Evolutionary conservation across 2,113 vertebrate genomes (phyloP).

Genomic region (Sander vitreus): DNA sequence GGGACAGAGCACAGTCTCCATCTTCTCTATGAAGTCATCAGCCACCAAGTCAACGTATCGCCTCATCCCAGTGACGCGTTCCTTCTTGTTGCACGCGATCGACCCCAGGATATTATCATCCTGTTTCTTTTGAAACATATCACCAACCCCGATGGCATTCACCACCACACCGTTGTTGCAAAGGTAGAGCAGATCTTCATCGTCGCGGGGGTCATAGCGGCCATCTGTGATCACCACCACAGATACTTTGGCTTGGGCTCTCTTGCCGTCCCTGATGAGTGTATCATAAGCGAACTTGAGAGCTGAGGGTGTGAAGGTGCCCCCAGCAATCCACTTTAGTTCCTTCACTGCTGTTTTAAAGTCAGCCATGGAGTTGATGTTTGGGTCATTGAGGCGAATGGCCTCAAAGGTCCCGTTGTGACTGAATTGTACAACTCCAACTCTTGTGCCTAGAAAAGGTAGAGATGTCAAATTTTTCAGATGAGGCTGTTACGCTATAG

Average conservation of each 20-base stretch:
- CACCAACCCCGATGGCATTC: conserved; percentile 94
- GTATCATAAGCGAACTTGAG: conserved; percentile 95
- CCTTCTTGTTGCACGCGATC: conserved; percentile 87
- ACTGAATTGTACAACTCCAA: conserved; percentile 98
- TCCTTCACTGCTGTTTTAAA: conserved; percentile 95
- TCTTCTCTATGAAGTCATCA: conserved; percentile 92
- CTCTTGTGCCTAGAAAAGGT: conserved; percentile 88
- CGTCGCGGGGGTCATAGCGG: conserved; percentile 92
- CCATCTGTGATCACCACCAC: conserved; percentile 97
- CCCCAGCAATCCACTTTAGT: conserved; percentile 97
- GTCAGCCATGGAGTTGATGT: conserved; percentile 90
- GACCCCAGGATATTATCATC: conserved; percentile 90
- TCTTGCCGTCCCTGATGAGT: conserved; percentile 91
- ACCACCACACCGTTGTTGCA: conserved; percentile 86
- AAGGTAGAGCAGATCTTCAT: conserved; percentile 89
- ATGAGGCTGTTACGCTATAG: neutral
- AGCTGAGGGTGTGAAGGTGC: conserved; percentile 97
- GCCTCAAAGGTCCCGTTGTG: conserved; percentile 96
- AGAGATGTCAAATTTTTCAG: neutral
- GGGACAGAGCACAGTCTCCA: conserved; percentile 92
- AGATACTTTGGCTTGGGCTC: conserved; percentile 89
- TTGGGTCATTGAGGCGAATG: conserved; percentile 91
- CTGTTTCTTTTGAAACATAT: conserved; percentile 90
- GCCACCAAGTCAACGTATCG: conserved; percentile 94
- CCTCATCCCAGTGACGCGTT: conserved; percentile 88